Evolutionary conservation across 2,888 invertebrate species (phyloP).

Genomic region (Balanococcus diminutus): DNA sequence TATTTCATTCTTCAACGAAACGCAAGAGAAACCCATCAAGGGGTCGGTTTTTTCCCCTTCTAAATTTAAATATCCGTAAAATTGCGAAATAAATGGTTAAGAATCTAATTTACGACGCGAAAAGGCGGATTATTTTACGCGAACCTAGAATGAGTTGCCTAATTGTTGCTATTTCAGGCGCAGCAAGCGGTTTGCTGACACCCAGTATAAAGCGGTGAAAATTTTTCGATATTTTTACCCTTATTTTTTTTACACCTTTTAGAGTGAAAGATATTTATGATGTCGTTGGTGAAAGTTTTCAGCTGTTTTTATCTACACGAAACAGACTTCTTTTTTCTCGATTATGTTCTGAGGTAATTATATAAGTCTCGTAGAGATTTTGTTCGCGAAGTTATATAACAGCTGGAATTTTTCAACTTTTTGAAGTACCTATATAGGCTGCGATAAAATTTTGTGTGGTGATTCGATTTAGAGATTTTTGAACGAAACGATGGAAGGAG

Average conservation of each 20-base stretch:
- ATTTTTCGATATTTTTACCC: background rate
- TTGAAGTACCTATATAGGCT: background rate
- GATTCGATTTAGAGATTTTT: background rate
- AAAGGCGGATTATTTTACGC: background rate
- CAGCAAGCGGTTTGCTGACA: background rate
- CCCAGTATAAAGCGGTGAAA: background rate
- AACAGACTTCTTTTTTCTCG: background rate
- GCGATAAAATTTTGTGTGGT: background rate
- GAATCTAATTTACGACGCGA: slow-evolving; percentile 15
- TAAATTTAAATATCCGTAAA: slow-evolving; percentile 12
- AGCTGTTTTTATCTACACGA: background rate
- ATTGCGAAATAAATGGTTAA: background rate
- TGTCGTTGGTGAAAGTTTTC: background rate
- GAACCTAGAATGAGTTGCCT: background rate
- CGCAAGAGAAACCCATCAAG: background rate
- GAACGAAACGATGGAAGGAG: too few species aligned
- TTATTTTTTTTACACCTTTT: background rate
- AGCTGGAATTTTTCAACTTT: background rate
- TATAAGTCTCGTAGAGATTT: background rate
- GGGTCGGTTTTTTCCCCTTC: background rate
- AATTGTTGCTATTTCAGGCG: background rate
- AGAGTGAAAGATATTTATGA: background rate
- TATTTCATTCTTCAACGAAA: background rate
- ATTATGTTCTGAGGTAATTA: background rate
- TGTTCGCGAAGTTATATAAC: background rate